Base-by-base conservation (phyloP, 1,140 invertebrate genomes). In the Penaeus vannamei region DNA sequence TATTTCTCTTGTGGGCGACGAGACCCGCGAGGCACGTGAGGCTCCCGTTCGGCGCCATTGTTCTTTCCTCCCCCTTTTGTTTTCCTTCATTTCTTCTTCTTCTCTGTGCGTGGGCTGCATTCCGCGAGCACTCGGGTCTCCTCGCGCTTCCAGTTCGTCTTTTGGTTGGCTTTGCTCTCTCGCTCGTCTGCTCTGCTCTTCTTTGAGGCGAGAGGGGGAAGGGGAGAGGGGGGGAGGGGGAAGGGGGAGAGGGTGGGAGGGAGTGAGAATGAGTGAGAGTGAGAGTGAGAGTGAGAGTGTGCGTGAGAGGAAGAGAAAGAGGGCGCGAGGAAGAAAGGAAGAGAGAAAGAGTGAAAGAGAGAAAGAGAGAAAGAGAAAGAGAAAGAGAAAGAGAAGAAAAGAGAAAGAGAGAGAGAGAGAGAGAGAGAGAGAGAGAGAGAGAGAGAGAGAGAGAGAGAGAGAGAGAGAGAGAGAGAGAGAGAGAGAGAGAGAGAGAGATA, bases 371-470 rank as follows among this genome's bases (percentile, higher is more conserved):
- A 5, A 5, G 5, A 5, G 36, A 42, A 8, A 4, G 36, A 5
- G 36, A 42, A 10, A 17, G 2, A 17, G 17, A 17, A 10, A 17
- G 17, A 17, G 17, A 17, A 10, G 8, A 10, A 17, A 10, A 17
- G 17, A 17, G 17, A 17, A 10, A 17, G 17, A 17, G 17, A 17
- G 17, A 17, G 17, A 20, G 29, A 36, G 42, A 29, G 72, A 32
- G 29, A 76, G n/a, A 76, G 69, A 76, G 69, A 76, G 69, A 76
- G 69, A 76, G 69, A 76, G n/a, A 76, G 69, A 76, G 69, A 76
- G 69, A 76, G 72, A 36, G 69, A 76, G n/a, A 76, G 69, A 76
- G 69, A 76, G 69, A 76, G 72, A 36, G 72, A 29, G 42, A 76
- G 29, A 36, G 42, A 76, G 72, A 76, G 19, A 36, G 19, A 36